A percentile compares a stretch with the other conserved stretches of the same genome.
These are phyloP conservation scores for Megaceryle torquata DNA, from an alignment of 2,113 vertebrate genomes.

Conservation along the genomic window DNA sequence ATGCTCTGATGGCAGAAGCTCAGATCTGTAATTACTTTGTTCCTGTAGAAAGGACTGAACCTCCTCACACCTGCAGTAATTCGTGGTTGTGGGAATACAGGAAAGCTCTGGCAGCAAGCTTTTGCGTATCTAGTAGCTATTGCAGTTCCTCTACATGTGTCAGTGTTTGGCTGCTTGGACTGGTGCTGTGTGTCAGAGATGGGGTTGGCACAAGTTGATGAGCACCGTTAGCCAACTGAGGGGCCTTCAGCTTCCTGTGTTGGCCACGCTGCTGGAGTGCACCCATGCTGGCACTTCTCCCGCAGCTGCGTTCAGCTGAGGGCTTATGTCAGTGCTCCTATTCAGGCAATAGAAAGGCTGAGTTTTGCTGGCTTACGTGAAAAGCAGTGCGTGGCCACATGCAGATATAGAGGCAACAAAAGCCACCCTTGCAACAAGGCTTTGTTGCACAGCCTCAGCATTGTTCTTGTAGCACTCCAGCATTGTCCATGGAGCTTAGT, in stretches of 20 bases:
- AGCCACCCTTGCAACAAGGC: slow-evolving; percentile 57
- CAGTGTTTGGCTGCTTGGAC: not conserved
- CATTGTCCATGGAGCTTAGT: slow-evolving; percentile 36
- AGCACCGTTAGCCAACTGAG: not conserved
- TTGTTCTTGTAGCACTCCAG: slow-evolving; percentile 57
- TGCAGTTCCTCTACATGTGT: not conserved
- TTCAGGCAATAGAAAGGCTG: slow-evolving; percentile 60
- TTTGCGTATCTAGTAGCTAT: not conserved
- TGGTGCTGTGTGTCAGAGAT: not conserved
- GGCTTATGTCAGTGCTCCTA: slow-evolving; percentile 55
- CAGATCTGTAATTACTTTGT: not conserved
- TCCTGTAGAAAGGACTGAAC: not conserved
- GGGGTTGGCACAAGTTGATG: not conserved
- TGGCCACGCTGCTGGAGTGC: not conserved
- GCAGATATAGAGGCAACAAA: slow-evolving; percentile 48
- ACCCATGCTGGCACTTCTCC: slow-evolving; percentile 44
- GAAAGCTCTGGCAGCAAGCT: not conserved
- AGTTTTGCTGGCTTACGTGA: slow-evolving; percentile 60
- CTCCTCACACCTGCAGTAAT: not conserved
- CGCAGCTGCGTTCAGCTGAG: slow-evolving; percentile 48
- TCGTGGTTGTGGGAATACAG: not conserved
- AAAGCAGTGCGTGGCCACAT: slow-evolving; percentile 55
- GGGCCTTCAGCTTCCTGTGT: not conserved
- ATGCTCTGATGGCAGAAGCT: not conserved
- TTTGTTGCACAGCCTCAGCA: slow-evolving; percentile 55